Conservation (phyloP, 2,113 vertebrate genomes). For the Corythoichthys intestinalis region DNA sequence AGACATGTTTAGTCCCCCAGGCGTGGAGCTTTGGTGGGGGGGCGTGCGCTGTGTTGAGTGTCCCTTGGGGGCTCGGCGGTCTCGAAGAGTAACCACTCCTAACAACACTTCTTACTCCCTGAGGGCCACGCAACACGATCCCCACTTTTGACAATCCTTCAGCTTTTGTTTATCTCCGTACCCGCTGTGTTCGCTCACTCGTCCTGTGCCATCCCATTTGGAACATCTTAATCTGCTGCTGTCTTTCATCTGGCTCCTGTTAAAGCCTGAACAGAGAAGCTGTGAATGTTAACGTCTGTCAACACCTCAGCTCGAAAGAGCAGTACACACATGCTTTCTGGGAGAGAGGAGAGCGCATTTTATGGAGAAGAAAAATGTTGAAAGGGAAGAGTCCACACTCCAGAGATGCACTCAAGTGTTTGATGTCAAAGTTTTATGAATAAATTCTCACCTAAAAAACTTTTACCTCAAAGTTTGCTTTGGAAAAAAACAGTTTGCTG, state of each 20-base stretch:
- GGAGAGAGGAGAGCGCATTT: constrained; percentile 26
- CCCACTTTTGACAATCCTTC: constrained; percentile 62
- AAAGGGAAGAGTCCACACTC: background rate
- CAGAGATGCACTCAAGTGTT: too few species aligned
- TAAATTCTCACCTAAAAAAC: too few species aligned
- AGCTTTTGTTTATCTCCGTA: constrained; percentile 64
- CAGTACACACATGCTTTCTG: background rate
- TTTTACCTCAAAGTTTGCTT: too few species aligned
- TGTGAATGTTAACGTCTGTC: constrained; percentile 74
- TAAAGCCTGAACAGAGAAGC: constrained; percentile 70
- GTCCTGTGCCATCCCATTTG: constrained; percentile 65
- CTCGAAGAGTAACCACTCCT: constrained; percentile 51
- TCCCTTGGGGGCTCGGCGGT: constrained; percentile 52
- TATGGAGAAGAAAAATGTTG: constrained; percentile 17
- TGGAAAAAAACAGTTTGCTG: too few species aligned
- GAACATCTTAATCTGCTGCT: constrained; percentile 73
- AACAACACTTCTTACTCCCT: constrained; percentile 65
- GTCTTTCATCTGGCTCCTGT: constrained; percentile 78
- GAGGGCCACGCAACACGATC: constrained; percentile 62
- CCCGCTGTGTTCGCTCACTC: constrained; percentile 45
- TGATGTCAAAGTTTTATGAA: too few species aligned
- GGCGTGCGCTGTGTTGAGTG: constrained; percentile 28
- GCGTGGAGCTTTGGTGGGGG: constrained; percentile 19
- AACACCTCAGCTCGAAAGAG: constrained; percentile 67
- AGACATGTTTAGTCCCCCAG: constrained; percentile 11